Evolutionary conservation across 2,797 vertebrate genomes (phyloP), one percentile per base, ranked within the genome.

Genomic region (Clarias platycephalus): DNA sequence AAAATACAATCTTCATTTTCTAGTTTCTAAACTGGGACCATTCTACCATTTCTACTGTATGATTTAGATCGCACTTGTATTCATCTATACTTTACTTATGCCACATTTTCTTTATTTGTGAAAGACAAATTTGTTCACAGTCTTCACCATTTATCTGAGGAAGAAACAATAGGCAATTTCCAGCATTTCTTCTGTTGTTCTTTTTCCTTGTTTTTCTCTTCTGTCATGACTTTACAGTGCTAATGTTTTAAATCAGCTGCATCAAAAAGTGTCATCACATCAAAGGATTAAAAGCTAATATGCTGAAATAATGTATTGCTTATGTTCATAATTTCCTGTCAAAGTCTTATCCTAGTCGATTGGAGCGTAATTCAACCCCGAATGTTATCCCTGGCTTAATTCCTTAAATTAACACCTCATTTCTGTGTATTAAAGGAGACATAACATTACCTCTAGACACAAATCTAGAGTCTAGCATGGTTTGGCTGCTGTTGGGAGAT

Each of bases 401-500:
- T 24, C 55, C 4, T 58, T 37, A 15, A 8, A 57, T 79, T 40
- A 44, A 63, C 40, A 4, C 44, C 15, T 53, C n/a, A 53, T 13
- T 26, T 37, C 58, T 44, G n/a, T 63, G 10, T 40, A 26, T 6
- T 63, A n/a, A 26, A 37, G 20, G 49, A 31, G 26, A 24, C 20
- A 60, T 60, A 58, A 37, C 28, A 57, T 8, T 0, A 20, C 13
- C 24, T 77, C 26, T 16, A 28, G 15, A 62, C 26, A 18, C 58
- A 26, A 72, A 57, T 55, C 68, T 74, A n/a, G 26, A 64, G 68
- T 84, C 22, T 63, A 5, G 55, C 72, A 60, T 20, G 26, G 26
- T 84, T 84, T 81, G 8, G 3, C 49, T 55, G 68, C 18, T 3
- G 20, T 71, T 28, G 31, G 53, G 44, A 75, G 74, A 76, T 64